phyloP scores from a whole-genome alignment of 1,140 invertebrate genomes.

The Triops cancriformis region DNA sequence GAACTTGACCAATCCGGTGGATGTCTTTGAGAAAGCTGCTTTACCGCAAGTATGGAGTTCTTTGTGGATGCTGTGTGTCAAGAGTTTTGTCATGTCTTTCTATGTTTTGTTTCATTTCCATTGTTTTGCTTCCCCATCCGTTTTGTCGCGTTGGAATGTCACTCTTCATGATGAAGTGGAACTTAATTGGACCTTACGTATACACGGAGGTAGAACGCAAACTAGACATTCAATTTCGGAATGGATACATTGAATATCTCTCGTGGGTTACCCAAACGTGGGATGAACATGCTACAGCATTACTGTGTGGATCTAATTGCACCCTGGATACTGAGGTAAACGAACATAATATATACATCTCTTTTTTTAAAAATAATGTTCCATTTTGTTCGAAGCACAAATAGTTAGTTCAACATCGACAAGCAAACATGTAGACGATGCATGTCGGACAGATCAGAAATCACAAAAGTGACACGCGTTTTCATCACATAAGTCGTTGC shows the following conservation, averaged over 20 bases:
- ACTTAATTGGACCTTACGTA: not conserved
- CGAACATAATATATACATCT: too few species aligned
- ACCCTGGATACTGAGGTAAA: not conserved
- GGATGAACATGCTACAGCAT: not conserved
- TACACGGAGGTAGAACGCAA: not conserved
- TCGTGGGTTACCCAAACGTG: not conserved
- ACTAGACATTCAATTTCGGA: not conserved
- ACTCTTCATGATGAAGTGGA: not conserved
- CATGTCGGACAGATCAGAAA: not conserved
- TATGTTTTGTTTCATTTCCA: not conserved
- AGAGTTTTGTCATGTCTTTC: not conserved
- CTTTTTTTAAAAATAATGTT: too few species aligned
- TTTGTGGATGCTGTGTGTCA: not conserved
- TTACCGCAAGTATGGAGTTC: not conserved
- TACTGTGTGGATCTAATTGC: not conserved
- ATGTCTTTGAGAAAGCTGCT: not conserved
- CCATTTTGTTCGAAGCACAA: not conserved
- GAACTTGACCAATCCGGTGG: not conserved
- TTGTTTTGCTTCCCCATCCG: not conserved
- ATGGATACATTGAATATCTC: not conserved
- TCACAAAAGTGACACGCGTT: not conserved
- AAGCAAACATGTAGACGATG: slow-evolving; percentile 4
- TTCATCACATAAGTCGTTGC: slow-evolving; percentile 15
- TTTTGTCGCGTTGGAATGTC: not conserved
- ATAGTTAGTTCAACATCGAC: too few species aligned